Percentiles rank a stretch among this genome's conserved stretches.
Conservation (phyloP, 2,113 vertebrate species). For the Talpa occidentalis region DNA sequence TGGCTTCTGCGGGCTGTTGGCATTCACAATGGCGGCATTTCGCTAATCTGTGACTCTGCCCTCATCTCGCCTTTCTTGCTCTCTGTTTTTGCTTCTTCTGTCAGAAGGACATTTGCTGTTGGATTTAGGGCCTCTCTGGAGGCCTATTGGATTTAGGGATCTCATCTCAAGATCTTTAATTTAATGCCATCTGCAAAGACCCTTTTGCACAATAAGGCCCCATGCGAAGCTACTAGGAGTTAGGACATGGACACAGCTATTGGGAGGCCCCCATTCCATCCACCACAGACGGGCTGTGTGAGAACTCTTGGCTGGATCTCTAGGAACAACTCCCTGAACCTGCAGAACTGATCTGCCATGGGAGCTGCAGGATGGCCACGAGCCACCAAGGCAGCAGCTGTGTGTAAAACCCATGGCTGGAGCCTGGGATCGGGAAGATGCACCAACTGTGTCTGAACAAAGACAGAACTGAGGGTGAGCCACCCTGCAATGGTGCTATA, state of each 20-base stretch:
- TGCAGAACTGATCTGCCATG: not conserved
- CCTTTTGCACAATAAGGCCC: not conserved
- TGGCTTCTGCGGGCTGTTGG: not conserved
- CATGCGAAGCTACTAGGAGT: not conserved
- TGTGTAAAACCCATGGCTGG: not conserved
- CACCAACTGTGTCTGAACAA: not conserved
- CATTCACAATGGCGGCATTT: not conserved
- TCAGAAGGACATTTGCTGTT: not conserved
- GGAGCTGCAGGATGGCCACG: not conserved
- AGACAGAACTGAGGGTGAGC: not conserved
- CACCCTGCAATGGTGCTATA: not conserved
- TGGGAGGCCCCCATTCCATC: not conserved
- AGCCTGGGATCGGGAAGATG: not conserved
- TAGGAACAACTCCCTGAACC: not conserved
- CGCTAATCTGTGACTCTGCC: not conserved
- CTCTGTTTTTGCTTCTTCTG: not conserved
- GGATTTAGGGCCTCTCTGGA: not conserved
- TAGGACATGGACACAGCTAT: not conserved
- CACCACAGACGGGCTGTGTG: not conserved
- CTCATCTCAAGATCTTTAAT: conserved; percentile 14
- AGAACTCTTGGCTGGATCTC: not conserved
- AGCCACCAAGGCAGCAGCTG: not conserved
- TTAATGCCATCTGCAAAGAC: not conserved
- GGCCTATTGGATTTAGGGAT: not conserved
- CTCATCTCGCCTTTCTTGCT: not conserved